Percentiles rank a stretch among this genome's conserved stretches.
phyloP scores from a whole-genome alignment of 2,113 vertebrate genomes.

The Atlantisia rogersi region DNA sequence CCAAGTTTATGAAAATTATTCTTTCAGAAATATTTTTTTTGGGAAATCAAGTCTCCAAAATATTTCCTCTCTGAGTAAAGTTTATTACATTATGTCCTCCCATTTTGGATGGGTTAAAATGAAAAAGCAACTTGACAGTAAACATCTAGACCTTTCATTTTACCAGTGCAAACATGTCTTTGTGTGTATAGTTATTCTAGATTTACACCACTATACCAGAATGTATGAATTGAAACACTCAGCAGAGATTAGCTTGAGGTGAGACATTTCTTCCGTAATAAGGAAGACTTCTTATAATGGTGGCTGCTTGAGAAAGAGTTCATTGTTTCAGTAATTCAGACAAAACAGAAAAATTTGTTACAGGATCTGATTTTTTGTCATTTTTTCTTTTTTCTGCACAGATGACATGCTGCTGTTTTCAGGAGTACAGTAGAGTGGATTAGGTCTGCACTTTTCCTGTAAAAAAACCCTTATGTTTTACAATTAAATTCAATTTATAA shows the following conservation, averaged over 20 bases:
- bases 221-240: neutral
- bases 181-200: neutral
- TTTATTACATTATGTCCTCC: neutral
- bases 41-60: neutral
- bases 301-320: neutral
- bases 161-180: neutral
- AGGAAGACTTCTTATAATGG: neutral
- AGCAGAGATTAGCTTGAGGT: neutral
- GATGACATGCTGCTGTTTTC: neutral
- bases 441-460: neutral
- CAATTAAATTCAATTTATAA: neutral
- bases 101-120: neutral
- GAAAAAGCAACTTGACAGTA: neutral
- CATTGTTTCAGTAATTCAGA: neutral
- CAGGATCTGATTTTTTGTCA: neutral
- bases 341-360: neutral
- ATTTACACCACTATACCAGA: neutral
- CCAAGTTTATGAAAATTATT: neutral
- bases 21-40: neutral
- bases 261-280: neutral
- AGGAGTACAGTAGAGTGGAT: neutral
- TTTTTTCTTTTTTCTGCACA: neutral
- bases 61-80: neutral
- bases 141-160: neutral
- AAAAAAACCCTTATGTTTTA: neutral